Conservation (phyloP, 2,888 invertebrate genomes). For the Heliconius cydno region DNA sequence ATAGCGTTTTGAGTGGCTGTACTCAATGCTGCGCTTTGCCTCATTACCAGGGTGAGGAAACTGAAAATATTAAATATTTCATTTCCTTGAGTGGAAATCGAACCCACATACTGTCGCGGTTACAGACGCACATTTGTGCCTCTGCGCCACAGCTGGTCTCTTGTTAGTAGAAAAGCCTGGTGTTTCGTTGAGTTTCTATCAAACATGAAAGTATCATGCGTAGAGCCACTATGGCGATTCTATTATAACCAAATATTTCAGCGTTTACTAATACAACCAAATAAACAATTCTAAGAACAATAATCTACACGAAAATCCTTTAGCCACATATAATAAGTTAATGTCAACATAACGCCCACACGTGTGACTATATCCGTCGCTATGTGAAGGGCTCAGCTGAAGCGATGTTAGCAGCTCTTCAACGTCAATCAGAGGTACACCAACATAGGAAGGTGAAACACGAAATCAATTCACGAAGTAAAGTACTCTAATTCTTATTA, state of each 20-base stretch:
- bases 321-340: slow-evolving; percentile 12
- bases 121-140: no score
- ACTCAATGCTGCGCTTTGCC: no score
- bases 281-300: neutral
- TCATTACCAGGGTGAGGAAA: no score
- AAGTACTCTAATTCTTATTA: neutral
- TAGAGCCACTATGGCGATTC: neutral
- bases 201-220: neutral
- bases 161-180: no score
- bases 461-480: neutral
- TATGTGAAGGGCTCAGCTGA: slow-evolving; percentile 36
- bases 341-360: slow-evolving; percentile 30
- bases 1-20: no score
- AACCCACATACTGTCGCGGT: no score
- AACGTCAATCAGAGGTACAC: slow-evolving; percentile 38
- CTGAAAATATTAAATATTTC: no score
- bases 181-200: neutral
- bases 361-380: slow-evolving; percentile 17
- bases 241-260: neutral
- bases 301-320: slow-evolving; percentile 2
- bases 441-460: slow-evolving; percentile 15
- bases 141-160: no score
- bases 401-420: slow-evolving; percentile 38
- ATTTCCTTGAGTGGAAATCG: no score
- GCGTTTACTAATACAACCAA: neutral